phyloP scores from a whole-genome alignment of 1,140 invertebrate genomes.

The Nephila pilipes region DNA sequence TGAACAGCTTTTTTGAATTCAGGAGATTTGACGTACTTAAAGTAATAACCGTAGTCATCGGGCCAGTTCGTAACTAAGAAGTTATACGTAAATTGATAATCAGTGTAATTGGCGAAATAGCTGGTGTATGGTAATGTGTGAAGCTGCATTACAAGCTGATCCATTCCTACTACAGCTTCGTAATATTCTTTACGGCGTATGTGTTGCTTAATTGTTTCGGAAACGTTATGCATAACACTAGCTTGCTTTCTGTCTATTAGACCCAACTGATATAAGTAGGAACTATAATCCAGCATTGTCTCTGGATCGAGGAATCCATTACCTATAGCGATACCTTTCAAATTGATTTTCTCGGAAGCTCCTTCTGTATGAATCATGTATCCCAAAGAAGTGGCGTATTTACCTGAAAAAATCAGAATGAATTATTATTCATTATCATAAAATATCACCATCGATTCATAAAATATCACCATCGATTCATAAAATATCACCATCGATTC shows the following conservation, averaged over 20 bases:
- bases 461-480: no score
- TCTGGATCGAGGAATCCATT: constrained; percentile 92
- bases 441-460: no score
- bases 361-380: constrained; percentile 87
- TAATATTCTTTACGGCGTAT: constrained; percentile 83
- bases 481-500: no score
- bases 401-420: constrained; percentile 80
- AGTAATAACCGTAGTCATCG: constrained; percentile 80
- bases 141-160: constrained; percentile 81
- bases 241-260: constrained; percentile 85
- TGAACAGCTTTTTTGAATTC: constrained; percentile 88
- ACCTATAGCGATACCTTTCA: constrained; percentile 88
- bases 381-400: constrained; percentile 89
- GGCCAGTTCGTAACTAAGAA: constrained; percentile 85
- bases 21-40: constrained; percentile 80
- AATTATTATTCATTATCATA: no score
- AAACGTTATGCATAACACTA: neutral
- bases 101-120: constrained; percentile 87
- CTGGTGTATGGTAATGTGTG: constrained; percentile 83
- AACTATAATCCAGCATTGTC: constrained; percentile 89
- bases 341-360: constrained; percentile 79
- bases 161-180: constrained; percentile 81
- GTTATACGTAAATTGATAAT: constrained; percentile 90
- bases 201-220: constrained; percentile 84
- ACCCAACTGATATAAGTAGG: constrained; percentile 91